A percentile compares a stretch with the other conserved stretches of the same genome.
Conservation (phyloP, 2,113 vertebrate genomes). For the Malurus alboscapulatus region DNA sequence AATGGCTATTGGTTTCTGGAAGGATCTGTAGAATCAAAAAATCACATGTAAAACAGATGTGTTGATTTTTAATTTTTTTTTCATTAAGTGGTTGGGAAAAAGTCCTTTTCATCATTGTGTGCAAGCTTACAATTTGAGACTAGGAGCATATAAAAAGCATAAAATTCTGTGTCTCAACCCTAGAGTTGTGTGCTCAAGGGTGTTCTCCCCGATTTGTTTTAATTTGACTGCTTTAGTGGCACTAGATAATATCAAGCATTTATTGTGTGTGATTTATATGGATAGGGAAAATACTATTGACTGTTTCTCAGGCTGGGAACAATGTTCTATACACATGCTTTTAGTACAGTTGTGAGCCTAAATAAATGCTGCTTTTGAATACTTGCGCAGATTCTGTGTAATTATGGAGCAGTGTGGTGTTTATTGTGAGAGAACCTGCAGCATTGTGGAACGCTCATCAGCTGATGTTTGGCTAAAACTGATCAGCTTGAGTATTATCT, state of each 20-base stretch:
- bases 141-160: background rate
- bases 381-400: rapidly evolving
- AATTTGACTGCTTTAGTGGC: background rate
- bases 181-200: background rate
- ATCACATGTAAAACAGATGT: background rate
- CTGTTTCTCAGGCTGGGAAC: background rate
- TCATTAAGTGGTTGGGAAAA: background rate
- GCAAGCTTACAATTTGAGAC: background rate
- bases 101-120: background rate
- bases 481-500: background rate
- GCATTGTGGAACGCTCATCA: background rate
- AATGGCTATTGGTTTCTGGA: background rate
- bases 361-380: background rate
- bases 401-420: background rate
- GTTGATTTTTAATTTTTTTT: background rate
- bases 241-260: background rate
- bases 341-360: background rate
- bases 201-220: background rate
- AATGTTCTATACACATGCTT: background rate
- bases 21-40: background rate
- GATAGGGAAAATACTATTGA: background rate
- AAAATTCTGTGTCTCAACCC: background rate
- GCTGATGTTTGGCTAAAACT: conserved; percentile 27
- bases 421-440: background rate
- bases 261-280: background rate